phyloP scores from a whole-genome alignment of 2,797 vertebrate species.

The Nasua narica region DNA sequence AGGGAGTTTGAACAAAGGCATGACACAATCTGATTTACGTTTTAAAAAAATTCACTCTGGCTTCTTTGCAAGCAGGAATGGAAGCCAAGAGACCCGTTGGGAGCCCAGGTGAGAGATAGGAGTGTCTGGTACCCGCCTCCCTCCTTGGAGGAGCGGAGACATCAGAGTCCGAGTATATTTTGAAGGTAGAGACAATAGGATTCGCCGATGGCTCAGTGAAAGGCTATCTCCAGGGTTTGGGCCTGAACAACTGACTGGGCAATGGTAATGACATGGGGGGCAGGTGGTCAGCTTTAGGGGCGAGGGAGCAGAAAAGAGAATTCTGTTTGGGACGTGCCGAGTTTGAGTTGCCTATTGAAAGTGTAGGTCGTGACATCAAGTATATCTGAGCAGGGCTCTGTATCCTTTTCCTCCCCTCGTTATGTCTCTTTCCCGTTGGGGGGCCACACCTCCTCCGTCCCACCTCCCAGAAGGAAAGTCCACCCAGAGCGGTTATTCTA shows the following conservation, averaged over 20 bases:
- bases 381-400: background rate
- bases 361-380: background rate
- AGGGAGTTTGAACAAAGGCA: background rate
- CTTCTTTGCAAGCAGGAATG: background rate
- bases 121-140: background rate
- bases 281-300: no score
- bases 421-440: background rate
- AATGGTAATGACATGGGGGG: background rate
- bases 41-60: background rate
- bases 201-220: background rate
- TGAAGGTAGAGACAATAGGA: background rate
- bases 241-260: background rate
- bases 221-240: background rate
- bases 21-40: background rate
- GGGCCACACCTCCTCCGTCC: background rate
- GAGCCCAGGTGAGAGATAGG: background rate
- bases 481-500: background rate
- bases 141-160: background rate
- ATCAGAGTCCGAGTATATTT: background rate
- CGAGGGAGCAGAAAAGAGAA: background rate
- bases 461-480: background rate
- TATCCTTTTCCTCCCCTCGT: background rate
- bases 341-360: background rate
- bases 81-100: background rate
- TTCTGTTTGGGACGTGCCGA: background rate